Base-by-base conservation (phyloP, 2,113 vertebrate species). In the Lanius ludovicianus region DNA sequence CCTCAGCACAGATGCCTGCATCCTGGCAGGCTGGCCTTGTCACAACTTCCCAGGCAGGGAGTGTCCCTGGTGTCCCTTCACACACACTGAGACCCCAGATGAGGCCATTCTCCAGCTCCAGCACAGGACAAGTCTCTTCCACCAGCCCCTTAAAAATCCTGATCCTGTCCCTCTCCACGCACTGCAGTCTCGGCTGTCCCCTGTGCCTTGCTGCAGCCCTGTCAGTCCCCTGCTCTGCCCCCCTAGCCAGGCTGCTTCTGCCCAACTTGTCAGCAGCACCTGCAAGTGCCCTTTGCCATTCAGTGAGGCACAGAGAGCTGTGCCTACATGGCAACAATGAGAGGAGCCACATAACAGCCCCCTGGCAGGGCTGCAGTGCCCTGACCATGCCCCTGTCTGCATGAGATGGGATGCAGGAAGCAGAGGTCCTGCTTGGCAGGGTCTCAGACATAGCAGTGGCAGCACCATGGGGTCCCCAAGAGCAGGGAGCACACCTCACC, bases 401-500 rank as follows among this genome's bases (percentile, higher is more conserved):
- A 1, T 24, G 39, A 49, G 37, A 46, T 1, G 3, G 53, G 21
- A 35, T 65, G 41, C 41, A 33, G 39, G 67, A 55, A 83, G 37
- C 27, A 13, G 67, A 78, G 7, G 20, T 55, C 39, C 23, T 11
- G 2, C 25, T 69, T 22, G 2, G 31, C 6, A 7, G 46, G 46
- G 31, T 35, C 59, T 47, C 3, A 6, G 50, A 75, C 2, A 5
- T 3, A 5, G 46, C 77, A 64, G 13, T 15, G 4, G 50, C 62
- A 79, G 33, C 12, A 10, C 25, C 0, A 0, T 0, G 1, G 67
- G 35, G 3, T 73, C 41, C 75, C 46, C 4, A 9, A 1, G 3
- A 59, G 44, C 69, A 50, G 1, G 1, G 33, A 67, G 65, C 33
- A 28, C 39, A 20, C 60, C 8, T 49, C 22, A 18, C 20, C 27